Conservation (phyloP, 2,113 vertebrate species). For the Hippocampus zosterae region DNA sequence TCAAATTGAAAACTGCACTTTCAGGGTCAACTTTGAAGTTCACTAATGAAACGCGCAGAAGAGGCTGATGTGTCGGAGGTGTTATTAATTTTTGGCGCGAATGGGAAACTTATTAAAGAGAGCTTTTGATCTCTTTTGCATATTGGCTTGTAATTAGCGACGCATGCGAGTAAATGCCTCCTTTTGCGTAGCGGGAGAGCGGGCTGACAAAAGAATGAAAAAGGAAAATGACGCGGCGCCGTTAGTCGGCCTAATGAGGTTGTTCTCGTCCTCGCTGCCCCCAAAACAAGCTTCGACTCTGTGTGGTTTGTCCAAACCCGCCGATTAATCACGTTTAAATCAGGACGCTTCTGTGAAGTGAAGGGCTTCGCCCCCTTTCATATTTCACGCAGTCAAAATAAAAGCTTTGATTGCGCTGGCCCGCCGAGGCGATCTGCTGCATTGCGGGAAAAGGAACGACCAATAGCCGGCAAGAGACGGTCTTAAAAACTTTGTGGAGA, state of each 20-base stretch:
- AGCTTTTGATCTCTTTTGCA: constrained; percentile 57
- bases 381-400: constrained; percentile 24
- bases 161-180: constrained; percentile 42
- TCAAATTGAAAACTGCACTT: constrained; percentile 7
- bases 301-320: constrained; percentile 19
- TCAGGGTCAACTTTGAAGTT: constrained; percentile 45
- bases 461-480: constrained; percentile 48
- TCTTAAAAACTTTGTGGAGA: constrained; percentile 6
- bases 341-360: constrained; percentile 42
- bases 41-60: background rate
- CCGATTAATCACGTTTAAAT: constrained; percentile 57
- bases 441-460: constrained; percentile 58
- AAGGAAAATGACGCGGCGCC: constrained; percentile 35
- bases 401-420: constrained; percentile 40
- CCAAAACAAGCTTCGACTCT: constrained; percentile 18
- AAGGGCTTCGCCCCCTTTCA: constrained; percentile 14
- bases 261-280: constrained; percentile 34
- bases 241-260: constrained; percentile 52
- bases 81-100: constrained; percentile 43
- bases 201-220: constrained; percentile 4
- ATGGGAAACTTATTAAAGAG: constrained; percentile 44
- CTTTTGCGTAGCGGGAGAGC: constrained; percentile 59
- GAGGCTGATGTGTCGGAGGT: constrained; percentile 4
- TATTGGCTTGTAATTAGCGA: constrained; percentile 53
- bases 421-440: constrained; percentile 48